Evolutionary conservation across 2,797 vertebrate species (phyloP).

Genomic region (Melanogrammus aeglefinus): DNA sequence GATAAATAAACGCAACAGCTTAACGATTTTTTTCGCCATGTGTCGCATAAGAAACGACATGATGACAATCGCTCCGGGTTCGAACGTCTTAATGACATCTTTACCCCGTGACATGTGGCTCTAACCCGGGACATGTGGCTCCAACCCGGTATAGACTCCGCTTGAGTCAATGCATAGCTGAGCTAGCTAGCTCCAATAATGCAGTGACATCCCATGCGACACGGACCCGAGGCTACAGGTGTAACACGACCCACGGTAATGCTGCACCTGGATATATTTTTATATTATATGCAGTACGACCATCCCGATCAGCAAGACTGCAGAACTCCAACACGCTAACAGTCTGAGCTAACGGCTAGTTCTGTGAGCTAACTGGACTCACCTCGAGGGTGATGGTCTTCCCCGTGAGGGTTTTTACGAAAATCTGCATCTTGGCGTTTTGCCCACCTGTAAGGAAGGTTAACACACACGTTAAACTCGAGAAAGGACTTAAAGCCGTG

Average conservation of each 20-base stretch:
- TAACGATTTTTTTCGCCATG: no score
- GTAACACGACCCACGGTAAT: no score
- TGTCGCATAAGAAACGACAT: background rate
- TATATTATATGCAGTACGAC: no score
- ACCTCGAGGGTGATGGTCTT: slow-evolving; percentile 98
- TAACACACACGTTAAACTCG: background rate
- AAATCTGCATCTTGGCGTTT: slow-evolving; percentile 87
- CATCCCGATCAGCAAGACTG: no score
- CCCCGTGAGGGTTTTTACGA: slow-evolving; percentile 96
- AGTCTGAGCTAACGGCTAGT: no score
- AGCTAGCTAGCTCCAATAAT: background rate
- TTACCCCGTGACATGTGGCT: no score
- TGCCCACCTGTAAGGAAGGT: slow-evolving; percentile 61
- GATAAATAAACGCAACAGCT: no score
- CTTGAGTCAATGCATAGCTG: background rate
- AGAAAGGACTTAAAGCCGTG: accelerated
- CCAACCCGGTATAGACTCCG: background rate
- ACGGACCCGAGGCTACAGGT: no score
- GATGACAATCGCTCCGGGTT: background rate
- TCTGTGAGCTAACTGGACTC: slow-evolving; percentile 26
- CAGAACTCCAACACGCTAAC: no score
- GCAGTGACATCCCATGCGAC: background rate
- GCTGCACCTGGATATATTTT: no score
- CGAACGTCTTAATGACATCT: no score
- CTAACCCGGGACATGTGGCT: no score